Evolutionary conservation across 2,888 invertebrate species (phyloP).

Genomic region (Antitype chi): DNA sequence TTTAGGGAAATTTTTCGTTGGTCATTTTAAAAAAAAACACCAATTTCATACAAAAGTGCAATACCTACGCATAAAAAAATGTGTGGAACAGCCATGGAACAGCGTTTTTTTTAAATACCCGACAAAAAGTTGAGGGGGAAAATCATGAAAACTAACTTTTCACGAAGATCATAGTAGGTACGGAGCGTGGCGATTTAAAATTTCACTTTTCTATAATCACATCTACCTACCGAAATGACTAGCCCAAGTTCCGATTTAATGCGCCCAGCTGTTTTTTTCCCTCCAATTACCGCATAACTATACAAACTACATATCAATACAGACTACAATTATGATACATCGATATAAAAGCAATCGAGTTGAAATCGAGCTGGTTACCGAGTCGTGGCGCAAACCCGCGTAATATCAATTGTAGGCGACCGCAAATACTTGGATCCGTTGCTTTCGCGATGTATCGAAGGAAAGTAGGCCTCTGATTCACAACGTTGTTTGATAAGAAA

Average conservation of each 20-base stretch:
- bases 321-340: slow-evolving; percentile 61
- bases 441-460: slow-evolving; percentile 83
- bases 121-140: too few relatives aligned
- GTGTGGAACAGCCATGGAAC: too few relatives aligned
- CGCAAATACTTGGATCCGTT: slow-evolving; percentile 85
- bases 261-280: slow-evolving; percentile 24
- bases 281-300: slow-evolving; percentile 50
- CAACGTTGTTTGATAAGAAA: slow-evolving; percentile 80
- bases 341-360: slow-evolving; percentile 68
- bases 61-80: too few relatives aligned
- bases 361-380: slow-evolving; percentile 62
- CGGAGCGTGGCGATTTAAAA: background rate
- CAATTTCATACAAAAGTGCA: too few relatives aligned
- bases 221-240: slow-evolving; percentile 8
- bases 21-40: too few relatives aligned
- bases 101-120: too few relatives aligned
- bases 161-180: background rate
- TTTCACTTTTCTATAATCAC: slow-evolving; percentile 29
- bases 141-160: background rate
- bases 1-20: too few relatives aligned
- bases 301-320: slow-evolving; percentile 48
- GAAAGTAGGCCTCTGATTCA: slow-evolving; percentile 85
- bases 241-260: slow-evolving; percentile 26
- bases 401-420: slow-evolving; percentile 87
- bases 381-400: slow-evolving; percentile 78